Base-by-base conservation (phyloP, 2,888 invertebrate genomes). In the Eledona agricola region DNA sequence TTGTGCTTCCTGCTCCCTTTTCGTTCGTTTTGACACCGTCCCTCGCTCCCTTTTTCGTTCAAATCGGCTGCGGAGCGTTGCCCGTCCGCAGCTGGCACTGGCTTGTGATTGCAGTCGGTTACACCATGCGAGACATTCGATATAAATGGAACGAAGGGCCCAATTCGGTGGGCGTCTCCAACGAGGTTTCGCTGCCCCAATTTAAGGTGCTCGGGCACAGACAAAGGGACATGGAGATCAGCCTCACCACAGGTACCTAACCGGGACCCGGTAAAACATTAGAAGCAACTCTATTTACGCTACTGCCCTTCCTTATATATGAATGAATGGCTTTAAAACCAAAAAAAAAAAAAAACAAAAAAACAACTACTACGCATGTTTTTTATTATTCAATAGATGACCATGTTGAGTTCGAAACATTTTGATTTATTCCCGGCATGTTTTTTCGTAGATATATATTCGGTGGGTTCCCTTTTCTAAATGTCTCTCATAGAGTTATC, bases 191-290 rank as follows among this genome's bases (percentile, higher is more conserved):
- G 76, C 88, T 96, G 79, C 95, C 96, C 80, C 95, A 96, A 84
- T 96, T 96, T 89, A 93, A 94, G 86, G 94, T 95, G 80, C 89
- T 95, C 81, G 95, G 95, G 76, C 93, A 94, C 84, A 90, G 93
- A 74, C 94, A 94, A 83, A 90, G 92, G 77, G 93, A 90, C 75
- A 92, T 92, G 90, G 93, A 93, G 83, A 93, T 94, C 85, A 91
- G 92, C 81, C 90, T 95, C 77, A 93, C 93, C 79, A 94, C 94
- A 89, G 94, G 94, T 95, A 91, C 80, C 76, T 80, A 57, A 51
- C 49, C 52, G 59, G 62, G 64, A 60, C 49, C 57, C 55, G 62
- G 63, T 63, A 67, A 66, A 64, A 53, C 43, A 31, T 34, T 51
- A 49, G 45, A 34, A 6, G 53, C 51, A 19, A 19, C 5, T 19